These are phyloP conservation scores for Beroe ovata DNA, from an alignment of 37 sponge, comb jelly and placozoan species.

Conservation along the genomic window DNA sequence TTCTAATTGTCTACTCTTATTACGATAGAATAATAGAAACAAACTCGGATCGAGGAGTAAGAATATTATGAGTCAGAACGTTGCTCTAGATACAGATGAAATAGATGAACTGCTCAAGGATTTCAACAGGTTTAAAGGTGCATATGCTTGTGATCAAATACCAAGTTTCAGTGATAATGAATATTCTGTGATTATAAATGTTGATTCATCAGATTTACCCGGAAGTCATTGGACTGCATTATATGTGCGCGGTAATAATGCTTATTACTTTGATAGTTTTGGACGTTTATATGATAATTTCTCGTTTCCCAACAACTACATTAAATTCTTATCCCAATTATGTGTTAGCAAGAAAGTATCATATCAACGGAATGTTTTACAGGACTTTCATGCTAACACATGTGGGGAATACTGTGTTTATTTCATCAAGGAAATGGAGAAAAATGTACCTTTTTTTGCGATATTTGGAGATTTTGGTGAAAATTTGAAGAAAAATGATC, in stretches of 20 bases:
- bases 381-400: slow-evolving; percentile 11
- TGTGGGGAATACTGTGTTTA: slow-evolving; percentile 52
- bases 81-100: neutral
- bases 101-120: neutral
- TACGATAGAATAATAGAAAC: slow-evolving; percentile 43
- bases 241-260: slow-evolving; percentile 8
- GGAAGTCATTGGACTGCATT: slow-evolving; percentile 37
- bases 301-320: slow-evolving; percentile 8
- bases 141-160: slow-evolving; percentile 44
- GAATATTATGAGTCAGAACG: neutral
- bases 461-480: slow-evolving; percentile 13
- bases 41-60: slow-evolving; percentile 4
- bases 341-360: neutral
- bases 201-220: slow-evolving; percentile 14
- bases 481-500: slow-evolving; percentile 13
- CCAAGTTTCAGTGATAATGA: slow-evolving; percentile 2
- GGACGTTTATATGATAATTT: slow-evolving; percentile 19
- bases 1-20: neutral
- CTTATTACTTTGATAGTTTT: slow-evolving; percentile 35
- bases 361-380: slow-evolving; percentile 5
- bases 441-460: neutral
- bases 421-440: slow-evolving; percentile 29
- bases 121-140: neutral
- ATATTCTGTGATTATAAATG: slow-evolving; percentile 27
- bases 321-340: neutral